These are phyloP conservation scores for Ctenopoma kingsleyae DNA, from an alignment of 2,797 vertebrate genomes.

Conservation along the genomic window DNA sequence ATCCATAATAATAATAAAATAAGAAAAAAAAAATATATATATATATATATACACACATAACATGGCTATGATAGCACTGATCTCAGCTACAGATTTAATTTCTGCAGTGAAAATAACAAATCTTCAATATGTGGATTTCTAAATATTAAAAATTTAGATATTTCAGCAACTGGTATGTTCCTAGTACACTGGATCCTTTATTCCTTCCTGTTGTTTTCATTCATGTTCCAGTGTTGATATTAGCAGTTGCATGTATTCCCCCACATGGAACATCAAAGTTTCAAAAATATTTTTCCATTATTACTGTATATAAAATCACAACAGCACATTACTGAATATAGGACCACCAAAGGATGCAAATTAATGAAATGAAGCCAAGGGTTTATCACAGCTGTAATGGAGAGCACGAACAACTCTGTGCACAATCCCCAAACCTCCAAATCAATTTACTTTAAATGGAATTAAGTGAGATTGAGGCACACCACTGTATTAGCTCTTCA, in stretches of 20 bases:
- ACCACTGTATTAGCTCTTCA: slow-evolving; percentile 84
- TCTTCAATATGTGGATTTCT: no score
- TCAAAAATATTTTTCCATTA: not conserved
- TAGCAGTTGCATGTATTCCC: slow-evolving; percentile 6
- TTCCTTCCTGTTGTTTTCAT: not conserved
- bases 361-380: slow-evolving; percentile 36
- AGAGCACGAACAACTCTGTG: slow-evolving; percentile 26
- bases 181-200: not conserved
- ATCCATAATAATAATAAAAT: not conserved
- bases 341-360: slow-evolving; percentile 13
- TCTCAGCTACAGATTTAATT: not conserved
- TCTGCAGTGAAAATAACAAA: not conserved
- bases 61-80: no score
- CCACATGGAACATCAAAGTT: no score
- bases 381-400: slow-evolving; percentile 42
- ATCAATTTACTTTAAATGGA: slow-evolving; percentile 88
- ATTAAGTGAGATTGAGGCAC: slow-evolving; percentile 84
- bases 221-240: slow-evolving; percentile 6
- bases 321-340: not conserved
- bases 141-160: no score
- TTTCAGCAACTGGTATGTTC: not conserved
- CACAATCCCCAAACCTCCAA: slow-evolving; percentile 60
- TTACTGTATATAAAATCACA: slow-evolving; percentile 21
- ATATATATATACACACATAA: no score
- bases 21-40: not conserved